These are phyloP conservation scores for Acrobasis repandana DNA, from an alignment of 2,888 invertebrate genomes.

Conservation along the genomic window DNA sequence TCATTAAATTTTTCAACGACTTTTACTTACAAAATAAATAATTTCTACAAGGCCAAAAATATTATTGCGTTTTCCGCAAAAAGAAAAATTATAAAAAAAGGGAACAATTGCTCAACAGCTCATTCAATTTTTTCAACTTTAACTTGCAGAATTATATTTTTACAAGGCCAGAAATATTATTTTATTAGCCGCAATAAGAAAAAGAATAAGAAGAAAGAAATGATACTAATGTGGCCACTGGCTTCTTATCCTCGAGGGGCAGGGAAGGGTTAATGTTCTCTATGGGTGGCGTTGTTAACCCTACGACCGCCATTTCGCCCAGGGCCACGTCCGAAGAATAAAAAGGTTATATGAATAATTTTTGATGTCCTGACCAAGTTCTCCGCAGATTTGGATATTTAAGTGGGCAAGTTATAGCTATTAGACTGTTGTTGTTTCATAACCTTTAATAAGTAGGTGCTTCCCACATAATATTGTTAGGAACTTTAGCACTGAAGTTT, in stretches of 20 bases:
- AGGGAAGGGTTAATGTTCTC: constrained; percentile 62
- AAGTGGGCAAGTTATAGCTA: not conserved
- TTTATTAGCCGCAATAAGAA: not conserved
- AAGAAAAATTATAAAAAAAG: not conserved
- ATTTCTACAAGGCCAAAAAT: not conserved
- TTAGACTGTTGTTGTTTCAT: constrained; percentile 2
- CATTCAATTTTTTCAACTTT: too few species aligned
- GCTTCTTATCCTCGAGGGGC: constrained; percentile 44
- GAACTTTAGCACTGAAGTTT: constrained; percentile 2
- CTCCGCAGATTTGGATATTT: constrained; percentile 6
- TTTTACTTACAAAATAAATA: too few species aligned
- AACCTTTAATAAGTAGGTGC: not conserved
- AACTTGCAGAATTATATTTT: too few species aligned
- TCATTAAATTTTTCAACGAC: too few species aligned
- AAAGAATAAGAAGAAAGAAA: not conserved
- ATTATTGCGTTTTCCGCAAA: not conserved
- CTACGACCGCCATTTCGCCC: constrained; percentile 55
- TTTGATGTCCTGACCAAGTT: constrained; percentile 46
- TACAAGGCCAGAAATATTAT: constrained; percentile 2
- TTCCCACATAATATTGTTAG: not conserved
- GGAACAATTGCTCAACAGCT: too few species aligned
- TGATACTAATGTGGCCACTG: constrained; percentile 6
- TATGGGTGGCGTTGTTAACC: constrained; percentile 56
- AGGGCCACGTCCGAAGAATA: constrained; percentile 52
- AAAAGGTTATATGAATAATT: constrained; percentile 64